Conservation (phyloP, 1,140 invertebrate genomes). For the Planococcus citri region DNA sequence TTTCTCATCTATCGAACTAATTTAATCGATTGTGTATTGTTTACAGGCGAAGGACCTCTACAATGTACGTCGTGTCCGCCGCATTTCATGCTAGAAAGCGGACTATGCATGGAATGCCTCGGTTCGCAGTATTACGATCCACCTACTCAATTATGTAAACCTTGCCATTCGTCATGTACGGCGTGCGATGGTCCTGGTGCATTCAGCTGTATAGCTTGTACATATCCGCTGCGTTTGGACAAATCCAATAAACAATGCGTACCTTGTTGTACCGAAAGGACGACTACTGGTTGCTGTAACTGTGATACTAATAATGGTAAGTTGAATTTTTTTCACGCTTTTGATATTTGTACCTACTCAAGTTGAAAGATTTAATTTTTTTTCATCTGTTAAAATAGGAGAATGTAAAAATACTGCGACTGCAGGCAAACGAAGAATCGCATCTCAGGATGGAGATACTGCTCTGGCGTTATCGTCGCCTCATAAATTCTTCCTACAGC, state of each 20-base stretch:
- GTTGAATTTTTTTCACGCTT: slow-evolving; percentile 22
- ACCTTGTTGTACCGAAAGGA: slow-evolving; percentile 45
- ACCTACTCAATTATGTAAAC: slow-evolving; percentile 49
- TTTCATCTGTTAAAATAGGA: slow-evolving; percentile 28
- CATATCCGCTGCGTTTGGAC: slow-evolving; percentile 48
- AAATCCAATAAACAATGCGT: slow-evolving; percentile 60
- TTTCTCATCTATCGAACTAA: not conserved
- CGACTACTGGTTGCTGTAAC: slow-evolving; percentile 45
- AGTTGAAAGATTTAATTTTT: not conserved
- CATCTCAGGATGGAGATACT: slow-evolving; percentile 40
- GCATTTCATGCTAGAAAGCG: slow-evolving; percentile 56
- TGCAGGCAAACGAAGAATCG: slow-evolving; percentile 58
- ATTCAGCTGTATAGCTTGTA: slow-evolving; percentile 52
- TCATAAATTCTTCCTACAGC: slow-evolving; percentile 36
- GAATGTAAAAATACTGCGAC: slow-evolving; percentile 39
- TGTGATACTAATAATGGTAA: slow-evolving; percentile 54
- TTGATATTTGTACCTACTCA: too few species aligned
- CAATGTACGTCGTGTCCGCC: slow-evolving; percentile 57
- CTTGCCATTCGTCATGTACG: slow-evolving; percentile 52
- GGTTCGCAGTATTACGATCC: slow-evolving; percentile 58
- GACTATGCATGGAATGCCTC: slow-evolving; percentile 57
- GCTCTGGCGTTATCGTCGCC: slow-evolving; percentile 29
- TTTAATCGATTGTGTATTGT: not conserved
- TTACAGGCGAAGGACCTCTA: slow-evolving; percentile 49
- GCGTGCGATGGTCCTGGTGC: slow-evolving; percentile 55